Evolutionary conservation across 2,113 vertebrate species (phyloP), one percentile per base, ranked within the genome.

Genomic region (Balaeniceps rex): DNA sequence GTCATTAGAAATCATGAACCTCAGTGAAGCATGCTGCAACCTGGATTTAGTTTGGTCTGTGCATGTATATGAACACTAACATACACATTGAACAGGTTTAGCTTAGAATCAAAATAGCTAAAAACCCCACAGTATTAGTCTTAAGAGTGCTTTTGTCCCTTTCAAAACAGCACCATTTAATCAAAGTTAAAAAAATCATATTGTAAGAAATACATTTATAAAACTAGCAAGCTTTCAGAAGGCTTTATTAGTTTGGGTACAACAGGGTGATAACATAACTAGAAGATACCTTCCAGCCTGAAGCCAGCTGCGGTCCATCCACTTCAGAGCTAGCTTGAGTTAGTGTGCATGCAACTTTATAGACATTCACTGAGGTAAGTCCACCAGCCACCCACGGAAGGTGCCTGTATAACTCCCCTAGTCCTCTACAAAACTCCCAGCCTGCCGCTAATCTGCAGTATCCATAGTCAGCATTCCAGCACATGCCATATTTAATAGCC

Each of bases 1-100:
- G 95, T 83, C 77, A 76, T 97, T 97, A 97, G 96, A 97, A 97
- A 93, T 88, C 96, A 94, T 78, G 91, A 97, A 96, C 92, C 88
- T 93, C 88, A 75, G 57, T 57, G 90, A 95, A 95, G 95, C 95
- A 91, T 65, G 64, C 83, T 82, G 93, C 78, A 97, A 80, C 90
- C 82, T 94, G 89, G 89, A 80, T 83, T 95, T 60, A 93, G 36
- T 70, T 71, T 11, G 12, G 89, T 71, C 94, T 78, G n/a, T 19
- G 64, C n/a, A 36, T 21, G 19, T 51, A 24, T 51, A 66, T 34
- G 49, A 76, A 44, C 51, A 40, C 36, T 21, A 22, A 75, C 0
- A 1, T 71, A 60, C 19, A 38, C 21, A 46, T 2, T 38, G 34
- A 76, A 38, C 10, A 25, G 9, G 25, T 36, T 87, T 68, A 68